Conservation (phyloP, 2,888 invertebrate species). For the Schrankia costaestrigalis region DNA sequence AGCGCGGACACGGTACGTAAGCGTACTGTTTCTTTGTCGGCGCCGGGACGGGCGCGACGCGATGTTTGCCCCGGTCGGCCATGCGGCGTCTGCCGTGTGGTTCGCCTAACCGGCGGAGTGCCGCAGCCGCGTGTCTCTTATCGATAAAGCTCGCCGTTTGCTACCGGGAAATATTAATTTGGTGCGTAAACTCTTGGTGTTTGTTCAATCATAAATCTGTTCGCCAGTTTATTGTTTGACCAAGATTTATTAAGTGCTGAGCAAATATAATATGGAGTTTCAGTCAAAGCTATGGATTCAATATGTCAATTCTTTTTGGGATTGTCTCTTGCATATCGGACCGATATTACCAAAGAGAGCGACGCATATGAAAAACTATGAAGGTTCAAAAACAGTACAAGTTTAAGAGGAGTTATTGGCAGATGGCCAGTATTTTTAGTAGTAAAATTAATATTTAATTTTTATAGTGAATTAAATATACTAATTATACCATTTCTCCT, state of each 20-base stretch:
- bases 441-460: too few species aligned
- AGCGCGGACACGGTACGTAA: constrained; percentile 74
- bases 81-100: constrained; percentile 77
- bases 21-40: constrained; percentile 74
- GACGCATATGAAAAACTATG: too few species aligned
- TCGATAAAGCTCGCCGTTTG: constrained; percentile 43
- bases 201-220: constrained; percentile 28
- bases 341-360: too few species aligned
- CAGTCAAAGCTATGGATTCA: too few species aligned
- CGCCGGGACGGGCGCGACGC: constrained; percentile 76
- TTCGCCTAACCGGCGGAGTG: constrained; percentile 34
- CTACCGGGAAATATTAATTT: constrained; percentile 34
- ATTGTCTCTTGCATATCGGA: too few species aligned
- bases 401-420: too few species aligned
- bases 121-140: constrained; percentile 46
- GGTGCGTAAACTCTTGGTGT: constrained; percentile 31
- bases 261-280: constrained; percentile 11
- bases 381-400: too few species aligned
- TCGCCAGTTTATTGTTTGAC: constrained; percentile 26
- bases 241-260: constrained; percentile 21
- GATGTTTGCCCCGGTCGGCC: constrained; percentile 75
- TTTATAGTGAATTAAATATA: too few species aligned
- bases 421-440: too few species aligned
- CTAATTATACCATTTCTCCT: too few species aligned
- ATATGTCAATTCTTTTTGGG: too few species aligned